Base-by-base conservation (phyloP, 2,888 invertebrate genomes). In the Conchocele bisecta region DNA sequence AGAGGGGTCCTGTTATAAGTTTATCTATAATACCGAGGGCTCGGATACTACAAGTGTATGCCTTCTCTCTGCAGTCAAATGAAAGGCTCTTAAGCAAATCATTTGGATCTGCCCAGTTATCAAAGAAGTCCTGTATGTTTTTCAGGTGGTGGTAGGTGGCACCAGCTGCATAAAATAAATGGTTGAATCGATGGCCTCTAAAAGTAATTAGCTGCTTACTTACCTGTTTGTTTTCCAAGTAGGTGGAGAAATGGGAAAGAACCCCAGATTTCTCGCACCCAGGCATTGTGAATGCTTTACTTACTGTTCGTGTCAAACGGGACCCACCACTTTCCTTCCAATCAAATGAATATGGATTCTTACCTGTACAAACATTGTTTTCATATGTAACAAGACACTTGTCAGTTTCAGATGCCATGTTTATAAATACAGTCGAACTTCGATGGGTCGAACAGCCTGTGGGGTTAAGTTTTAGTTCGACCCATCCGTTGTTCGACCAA, bases 21-120 rank as follows among this genome's bases (percentile, higher is more conserved):
- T 69, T 73, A 33, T 73, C 68, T 17, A 67, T 67, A 2, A 72
- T 22, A 3, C 67, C 67, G 3, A 68, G 33, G 5, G 67, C 73
- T 28, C 63, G 28, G 2, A 68, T 35, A 6, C 73, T 54, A 44
- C 44, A 33, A 3, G 57, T 1, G 37, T 53, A 67, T 9, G 54
- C 24, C 3, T 24, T 13, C 26, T 56, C 56, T 15, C 29, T 20
- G 13, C 29, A 37, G 31, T 64, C 64, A 50, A 56, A 58, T 11
- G 33, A 22, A 11, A 72, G 51, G 31, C 66, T 44, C 22, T 42
- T 50, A 22, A 60, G 41, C 6, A 76, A 51, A 6, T 61, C 65
- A 51, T 76, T 76, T n/a, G 54, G 56, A 37, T 56, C 56, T 20
- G 46, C 31, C 56, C 46, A 56, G 9, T 50, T 58, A 44, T 48